Evolutionary conservation across 2,888 invertebrate genomes (phyloP).

Genomic region (Brachypalpus laphriformis): DNA sequence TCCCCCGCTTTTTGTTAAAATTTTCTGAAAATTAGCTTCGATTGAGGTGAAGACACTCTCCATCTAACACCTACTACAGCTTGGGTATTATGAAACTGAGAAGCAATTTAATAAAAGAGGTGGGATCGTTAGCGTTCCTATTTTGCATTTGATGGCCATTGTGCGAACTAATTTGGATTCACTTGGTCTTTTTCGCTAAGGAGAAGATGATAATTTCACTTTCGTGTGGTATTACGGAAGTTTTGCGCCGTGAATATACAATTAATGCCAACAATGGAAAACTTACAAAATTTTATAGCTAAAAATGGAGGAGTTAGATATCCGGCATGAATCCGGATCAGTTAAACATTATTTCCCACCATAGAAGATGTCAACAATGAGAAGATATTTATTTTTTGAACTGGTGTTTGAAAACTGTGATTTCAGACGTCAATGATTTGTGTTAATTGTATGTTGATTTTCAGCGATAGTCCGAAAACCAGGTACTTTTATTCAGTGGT

Average conservation of each 20-base stretch:
- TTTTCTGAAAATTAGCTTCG: not conserved
- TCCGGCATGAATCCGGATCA: not conserved
- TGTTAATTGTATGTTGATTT: too few relatives aligned
- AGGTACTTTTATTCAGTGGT: too few relatives aligned
- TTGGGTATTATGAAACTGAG: slow-evolving; percentile 19
- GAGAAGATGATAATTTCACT: not conserved
- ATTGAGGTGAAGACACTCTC: slow-evolving; percentile 10
- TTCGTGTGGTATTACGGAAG: not conserved
- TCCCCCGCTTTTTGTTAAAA: slow-evolving; percentile 3
- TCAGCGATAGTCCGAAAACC: too few relatives aligned
- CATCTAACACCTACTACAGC: not conserved
- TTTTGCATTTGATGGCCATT: slow-evolving; percentile 39
- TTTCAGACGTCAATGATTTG: too few relatives aligned
- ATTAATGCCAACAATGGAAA: not conserved
- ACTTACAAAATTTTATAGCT: not conserved
- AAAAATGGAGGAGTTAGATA: not conserved
- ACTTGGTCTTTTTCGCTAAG: slow-evolving; percentile 11
- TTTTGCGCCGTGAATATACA: slow-evolving; percentile 15
- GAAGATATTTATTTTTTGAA: not conserved
- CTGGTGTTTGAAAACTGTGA: too few relatives aligned
- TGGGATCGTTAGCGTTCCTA: slow-evolving; percentile 13
- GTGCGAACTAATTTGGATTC: slow-evolving; percentile 25
- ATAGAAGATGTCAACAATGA: not conserved
- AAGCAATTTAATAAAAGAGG: slow-evolving; percentile 8
- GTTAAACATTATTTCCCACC: not conserved